Conservation (phyloP, 2,113 vertebrate genomes). For the Zosterops lateralis region DNA sequence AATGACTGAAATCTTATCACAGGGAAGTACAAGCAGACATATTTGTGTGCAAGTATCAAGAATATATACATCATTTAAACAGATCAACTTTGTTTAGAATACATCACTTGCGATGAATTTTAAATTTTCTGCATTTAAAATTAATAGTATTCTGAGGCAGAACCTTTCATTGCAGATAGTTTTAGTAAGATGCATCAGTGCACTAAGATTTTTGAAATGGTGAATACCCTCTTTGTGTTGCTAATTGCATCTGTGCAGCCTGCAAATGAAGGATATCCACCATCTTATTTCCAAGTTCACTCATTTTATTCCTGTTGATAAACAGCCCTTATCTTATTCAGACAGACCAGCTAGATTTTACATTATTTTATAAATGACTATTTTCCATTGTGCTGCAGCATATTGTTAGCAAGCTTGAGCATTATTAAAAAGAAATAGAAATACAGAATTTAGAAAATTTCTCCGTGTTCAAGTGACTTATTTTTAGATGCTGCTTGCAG, state of each 20-base stretch:
- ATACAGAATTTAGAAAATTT: not conserved
- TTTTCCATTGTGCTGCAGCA: slow-evolving; percentile 10
- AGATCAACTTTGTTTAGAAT: not conserved
- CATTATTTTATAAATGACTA: slow-evolving; percentile 1
- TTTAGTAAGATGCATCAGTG: slow-evolving; percentile 35
- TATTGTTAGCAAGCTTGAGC: not conserved
- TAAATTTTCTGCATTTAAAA: not conserved
- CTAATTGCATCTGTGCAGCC: slow-evolving; percentile 54
- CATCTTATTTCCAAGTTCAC: slow-evolving; percentile 45
- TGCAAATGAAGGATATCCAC: slow-evolving; percentile 30
- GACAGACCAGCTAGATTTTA: slow-evolving; percentile 41
- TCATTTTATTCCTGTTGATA: slow-evolving; percentile 41
- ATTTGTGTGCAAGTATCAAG: not conserved
- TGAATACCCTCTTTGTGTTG: slow-evolving; percentile 49
- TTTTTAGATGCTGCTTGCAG: not conserved
- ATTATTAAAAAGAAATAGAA: slow-evolving; percentile 20
- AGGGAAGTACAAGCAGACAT: not conserved
- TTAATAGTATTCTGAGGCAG: not conserved
- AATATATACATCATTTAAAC: not conserved
- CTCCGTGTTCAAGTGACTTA: not conserved
- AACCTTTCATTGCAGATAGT: slow-evolving; percentile 1
- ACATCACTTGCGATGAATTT: not conserved
- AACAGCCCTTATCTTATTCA: slow-evolving; percentile 53
- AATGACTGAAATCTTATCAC: slow-evolving; percentile 9
- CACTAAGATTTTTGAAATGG: slow-evolving; percentile 3